Base-by-base conservation (phyloP, 2,113 vertebrate species). In the Bothrops jararaca region DNA sequence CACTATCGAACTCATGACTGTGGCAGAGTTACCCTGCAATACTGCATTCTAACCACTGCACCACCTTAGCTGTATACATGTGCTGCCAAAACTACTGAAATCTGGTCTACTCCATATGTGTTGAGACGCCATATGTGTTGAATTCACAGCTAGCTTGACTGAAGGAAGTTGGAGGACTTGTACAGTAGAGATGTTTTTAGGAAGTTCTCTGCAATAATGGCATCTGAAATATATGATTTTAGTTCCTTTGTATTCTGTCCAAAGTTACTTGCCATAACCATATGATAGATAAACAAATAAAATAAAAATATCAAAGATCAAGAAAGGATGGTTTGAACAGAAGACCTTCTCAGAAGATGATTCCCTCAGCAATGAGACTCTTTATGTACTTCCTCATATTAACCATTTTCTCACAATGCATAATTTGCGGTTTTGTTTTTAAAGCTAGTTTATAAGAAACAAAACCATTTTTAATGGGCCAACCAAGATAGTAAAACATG, bases 371-470 rank as follows among this genome's bases (percentile, higher is more conserved):
- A 97, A 97, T 95, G 96, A 97, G 95, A 94, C 94, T 93, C 96
- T 97, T 96, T 1, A 0, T 96, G 96, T 95, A 95, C 96, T 93
- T 86, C 93, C 96, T 97, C 95, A 94, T 97, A 95, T 96, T 93
- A 92, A 45, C 3, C 3, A 93, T 95, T 97, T 97, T 97, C 96
- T 97, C 24, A 86, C 94, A 91, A 95, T 94, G 94, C 96, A 97
- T 97, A 96, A 97, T 97, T 98, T 98, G 95, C 94, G 96, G 88
- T 97, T 96, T 96, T 97, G 96, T 97, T 97, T 95, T 97, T 95
- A 94, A 92, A 94, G 92, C 91, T 97, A 92, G 22, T 80, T 95
- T 97, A 93, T 58, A 91, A 20, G 91, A 95, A 96, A 98, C 97
- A 98, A 97, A 96, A 96, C 91, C 95, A 97, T 98, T 98, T 97